phyloP scores from a whole-genome alignment of 1,140 invertebrate genomes.

The Lasioglossum baleicum region DNA sequence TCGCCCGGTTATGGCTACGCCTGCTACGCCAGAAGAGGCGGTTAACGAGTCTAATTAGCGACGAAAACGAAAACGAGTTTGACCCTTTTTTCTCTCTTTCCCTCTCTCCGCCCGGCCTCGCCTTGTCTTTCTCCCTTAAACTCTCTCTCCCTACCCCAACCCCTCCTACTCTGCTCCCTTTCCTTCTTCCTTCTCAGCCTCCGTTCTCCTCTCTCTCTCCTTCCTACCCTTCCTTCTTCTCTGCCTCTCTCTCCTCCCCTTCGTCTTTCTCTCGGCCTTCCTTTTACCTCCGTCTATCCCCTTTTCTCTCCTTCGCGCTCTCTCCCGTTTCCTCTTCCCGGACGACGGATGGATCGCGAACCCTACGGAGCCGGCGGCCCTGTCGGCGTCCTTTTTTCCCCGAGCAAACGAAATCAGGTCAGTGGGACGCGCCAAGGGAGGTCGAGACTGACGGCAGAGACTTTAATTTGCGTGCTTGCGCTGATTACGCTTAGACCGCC shows the following conservation, averaged over 20 bases:
- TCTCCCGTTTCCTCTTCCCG: background rate
- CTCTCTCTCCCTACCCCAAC: slow-evolving; percentile 9
- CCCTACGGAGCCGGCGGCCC: background rate
- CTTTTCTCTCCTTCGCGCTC: background rate
- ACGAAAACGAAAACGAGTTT: slow-evolving; percentile 81
- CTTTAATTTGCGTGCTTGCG: slow-evolving; percentile 64
- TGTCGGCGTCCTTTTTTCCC: slow-evolving; percentile 23
- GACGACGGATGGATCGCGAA: slow-evolving; percentile 8
- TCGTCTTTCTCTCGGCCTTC: background rate
- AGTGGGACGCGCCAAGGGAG: slow-evolving; percentile 66
- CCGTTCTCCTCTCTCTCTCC: too few relatives aligned
- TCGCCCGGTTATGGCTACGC: slow-evolving; percentile 76
- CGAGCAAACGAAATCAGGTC: slow-evolving; percentile 70
- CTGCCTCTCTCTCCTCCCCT: too few relatives aligned
- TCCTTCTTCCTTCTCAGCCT: too few relatives aligned
- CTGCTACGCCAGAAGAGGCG: slow-evolving; percentile 72
- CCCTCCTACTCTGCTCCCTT: background rate
- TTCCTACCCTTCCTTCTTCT: too few relatives aligned
- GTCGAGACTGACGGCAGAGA: slow-evolving; percentile 49
- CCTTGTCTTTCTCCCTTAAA: slow-evolving; percentile 29
- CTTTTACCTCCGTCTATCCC: too few relatives aligned
- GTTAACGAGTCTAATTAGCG: slow-evolving; percentile 81
- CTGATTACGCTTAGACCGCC: slow-evolving; percentile 55
- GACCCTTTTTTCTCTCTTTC: slow-evolving; percentile 75
- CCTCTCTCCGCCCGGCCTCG: slow-evolving; percentile 49